Evolutionary conservation across 2,888 invertebrate species (phyloP), one percentile per base, ranked within the genome.

Genomic region (Eutolmus rufibarbis): DNA sequence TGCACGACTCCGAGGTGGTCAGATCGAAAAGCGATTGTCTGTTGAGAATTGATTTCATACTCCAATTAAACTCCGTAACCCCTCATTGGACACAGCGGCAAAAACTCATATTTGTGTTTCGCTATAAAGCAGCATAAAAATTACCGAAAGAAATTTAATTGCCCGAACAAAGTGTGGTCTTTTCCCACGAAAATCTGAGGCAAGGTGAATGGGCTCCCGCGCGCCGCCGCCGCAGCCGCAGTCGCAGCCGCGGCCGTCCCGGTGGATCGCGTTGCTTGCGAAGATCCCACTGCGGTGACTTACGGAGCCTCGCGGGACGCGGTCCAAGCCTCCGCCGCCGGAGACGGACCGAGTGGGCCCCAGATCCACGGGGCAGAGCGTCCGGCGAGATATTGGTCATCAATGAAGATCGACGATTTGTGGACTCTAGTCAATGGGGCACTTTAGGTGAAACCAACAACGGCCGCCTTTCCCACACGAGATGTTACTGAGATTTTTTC

Each of bases 71-170:
- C 74, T 85, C 74, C 43, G 85, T 74, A 85, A 85, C 85, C 85
- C 85, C 85, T 85, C 85, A 85, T 85, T 85, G 85, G 74, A 74
- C 57, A 40, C 74, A 85, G n/a, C 74, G 74, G 74, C 85, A 85
- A 85, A 85, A 85, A 85, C 74, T 74, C 74, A 74, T 85, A 85
- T 85, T 85, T 85, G 85, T 85, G 85, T 85, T 85, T 85, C 85
- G 85, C 43, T 85, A 85, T 85, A 85, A n/a, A 85, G 74, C 31
- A 85, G 85, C 85, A 85, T 85, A 85, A 74, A 85, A 85, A 85
- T 85, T 85, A 85, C 85, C 85, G 85, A 85, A 85, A 85, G 85
- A 85, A 85, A 85, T 85, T 85, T 85, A 85, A 85, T 85, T 85
- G 85, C 85, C 74, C 74, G 43, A 85, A 74, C 46, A 43, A 85